A percentile compares a stretch with the other conserved stretches of the same genome.
phyloP scores from a whole-genome alignment of 2,888 invertebrate genomes.

The Protophormia terraenovae region DNA sequence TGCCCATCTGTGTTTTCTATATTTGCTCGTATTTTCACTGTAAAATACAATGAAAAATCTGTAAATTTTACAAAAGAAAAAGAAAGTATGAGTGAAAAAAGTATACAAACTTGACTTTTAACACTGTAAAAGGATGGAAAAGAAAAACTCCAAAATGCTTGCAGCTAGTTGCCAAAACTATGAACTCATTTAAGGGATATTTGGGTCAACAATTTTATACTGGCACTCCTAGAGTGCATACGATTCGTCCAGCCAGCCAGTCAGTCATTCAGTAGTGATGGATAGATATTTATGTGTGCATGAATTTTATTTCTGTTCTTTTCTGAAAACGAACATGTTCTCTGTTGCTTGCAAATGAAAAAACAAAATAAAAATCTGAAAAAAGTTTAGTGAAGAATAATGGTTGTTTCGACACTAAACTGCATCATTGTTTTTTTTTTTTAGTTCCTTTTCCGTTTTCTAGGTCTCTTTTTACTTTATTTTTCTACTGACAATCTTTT shows the following conservation, averaged over 20 bases:
- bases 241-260: too few species aligned
- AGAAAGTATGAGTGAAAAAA: slow-evolving; percentile 18
- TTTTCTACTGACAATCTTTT: slow-evolving; percentile 1
- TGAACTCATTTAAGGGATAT: slow-evolving; percentile 56
- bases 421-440: slow-evolving; percentile 28
- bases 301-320: slow-evolving; percentile 1
- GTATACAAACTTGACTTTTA: slow-evolving; percentile 52
- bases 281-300: neutral
- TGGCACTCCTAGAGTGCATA: slow-evolving; percentile 20
- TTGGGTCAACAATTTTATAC: slow-evolving; percentile 57
- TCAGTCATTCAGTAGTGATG: too few species aligned
- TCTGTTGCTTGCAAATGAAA: slow-evolving; percentile 22
- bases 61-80: neutral
- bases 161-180: slow-evolving; percentile 49
- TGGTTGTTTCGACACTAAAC: slow-evolving; percentile 34
- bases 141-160: slow-evolving; percentile 29
- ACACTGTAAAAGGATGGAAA: slow-evolving; percentile 14
- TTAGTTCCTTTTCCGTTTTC: neutral
- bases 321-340: neutral
- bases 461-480: neutral
- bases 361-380: neutral
- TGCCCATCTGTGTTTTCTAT: slow-evolving; percentile 36
- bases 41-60: neutral
- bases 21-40: neutral
- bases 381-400: slow-evolving; percentile 40